Conservation (phyloP, 2,888 invertebrate species). For the Rambutsinella grinnellia region DNA sequence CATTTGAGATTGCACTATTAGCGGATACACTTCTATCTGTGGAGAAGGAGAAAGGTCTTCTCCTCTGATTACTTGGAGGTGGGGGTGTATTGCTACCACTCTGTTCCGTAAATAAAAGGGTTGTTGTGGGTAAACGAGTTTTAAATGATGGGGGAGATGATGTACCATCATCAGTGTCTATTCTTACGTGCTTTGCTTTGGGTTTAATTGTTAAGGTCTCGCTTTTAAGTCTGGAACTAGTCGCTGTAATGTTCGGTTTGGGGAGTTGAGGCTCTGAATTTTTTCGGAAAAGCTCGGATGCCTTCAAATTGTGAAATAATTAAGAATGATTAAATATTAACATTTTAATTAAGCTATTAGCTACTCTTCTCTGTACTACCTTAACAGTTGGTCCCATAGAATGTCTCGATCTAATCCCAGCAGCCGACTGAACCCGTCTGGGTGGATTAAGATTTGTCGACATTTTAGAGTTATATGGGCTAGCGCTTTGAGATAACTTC, state of each 20-base stretch:
- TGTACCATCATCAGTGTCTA: conserved; percentile 4
- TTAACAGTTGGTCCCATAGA: conserved; percentile 33
- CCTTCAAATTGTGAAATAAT: conserved; percentile 8
- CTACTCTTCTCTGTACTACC: background rate
- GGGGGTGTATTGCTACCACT: background rate
- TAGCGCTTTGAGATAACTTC: conserved; percentile 14
- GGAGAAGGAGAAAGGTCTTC: conserved; percentile 50
- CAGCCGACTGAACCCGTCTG: conserved; percentile 36
- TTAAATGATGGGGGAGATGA: conserved; percentile 8
- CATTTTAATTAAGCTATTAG: background rate
- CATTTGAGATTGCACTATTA: conserved; percentile 25
- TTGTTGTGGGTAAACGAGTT: conserved; percentile 1
- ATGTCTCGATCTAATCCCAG: conserved; percentile 10
- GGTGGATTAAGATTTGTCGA: background rate
- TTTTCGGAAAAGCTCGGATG: conserved; percentile 43
- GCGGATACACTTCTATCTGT: conserved; percentile 29
- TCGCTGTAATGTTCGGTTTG: background rate
- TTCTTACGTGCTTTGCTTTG: conserved; percentile 38
- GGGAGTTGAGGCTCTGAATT: conserved; percentile 39
- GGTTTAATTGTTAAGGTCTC: background rate
- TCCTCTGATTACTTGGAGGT: background rate
- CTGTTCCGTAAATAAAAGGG: conserved; percentile 5
- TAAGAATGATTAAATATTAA: background rate
- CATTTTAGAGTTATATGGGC: conserved; percentile 26
- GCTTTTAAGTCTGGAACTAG: background rate